A percentile compares a stretch with the other conserved stretches of the same genome.
Conservation (phyloP, 1,140 invertebrate genomes). For the Cydia amplana region DNA sequence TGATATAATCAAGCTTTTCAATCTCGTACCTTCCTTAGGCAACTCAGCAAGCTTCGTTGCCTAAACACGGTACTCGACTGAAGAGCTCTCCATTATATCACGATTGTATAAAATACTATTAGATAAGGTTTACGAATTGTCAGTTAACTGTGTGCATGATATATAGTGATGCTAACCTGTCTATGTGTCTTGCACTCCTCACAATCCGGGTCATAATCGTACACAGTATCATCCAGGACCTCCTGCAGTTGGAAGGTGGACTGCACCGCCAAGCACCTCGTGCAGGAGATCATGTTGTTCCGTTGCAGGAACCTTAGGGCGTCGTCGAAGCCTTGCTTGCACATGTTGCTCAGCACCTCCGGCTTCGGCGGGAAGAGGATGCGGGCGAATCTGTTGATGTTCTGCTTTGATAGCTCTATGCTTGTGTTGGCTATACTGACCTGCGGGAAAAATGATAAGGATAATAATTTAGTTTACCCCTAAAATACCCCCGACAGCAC, state of each 20-base stretch:
- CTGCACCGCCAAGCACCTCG: constrained; percentile 89
- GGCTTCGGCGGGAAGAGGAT: constrained; percentile 97
- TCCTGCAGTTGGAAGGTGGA: constrained; percentile 90
- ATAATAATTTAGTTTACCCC: neutral
- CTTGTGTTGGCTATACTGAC: constrained; percentile 96
- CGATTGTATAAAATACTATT: no score
- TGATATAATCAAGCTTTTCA: no score
- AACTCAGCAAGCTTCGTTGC: no score
- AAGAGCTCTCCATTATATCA: no score
- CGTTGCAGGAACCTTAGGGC: constrained; percentile 94
- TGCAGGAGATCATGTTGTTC: constrained; percentile 94
- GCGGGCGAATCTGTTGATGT: constrained; percentile 94
- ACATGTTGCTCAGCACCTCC: constrained; percentile 96
- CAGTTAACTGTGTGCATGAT: no score
- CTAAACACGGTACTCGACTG: no score
- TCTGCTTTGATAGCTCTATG: constrained; percentile 94
- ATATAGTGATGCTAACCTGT: constrained; percentile 80
- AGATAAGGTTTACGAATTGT: no score
- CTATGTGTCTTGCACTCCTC: constrained; percentile 90
- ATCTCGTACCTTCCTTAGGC: no score
- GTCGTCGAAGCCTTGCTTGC: constrained; percentile 98
- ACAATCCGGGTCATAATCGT: constrained; percentile 90
- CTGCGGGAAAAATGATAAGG: constrained; percentile 73
- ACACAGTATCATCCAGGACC: constrained; percentile 82
- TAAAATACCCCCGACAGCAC: neutral